Percentiles rank a stretch among this genome's conserved stretches.
phyloP scores from a whole-genome alignment of 2,888 invertebrate species.

The Poecilus cupreus region DNA sequence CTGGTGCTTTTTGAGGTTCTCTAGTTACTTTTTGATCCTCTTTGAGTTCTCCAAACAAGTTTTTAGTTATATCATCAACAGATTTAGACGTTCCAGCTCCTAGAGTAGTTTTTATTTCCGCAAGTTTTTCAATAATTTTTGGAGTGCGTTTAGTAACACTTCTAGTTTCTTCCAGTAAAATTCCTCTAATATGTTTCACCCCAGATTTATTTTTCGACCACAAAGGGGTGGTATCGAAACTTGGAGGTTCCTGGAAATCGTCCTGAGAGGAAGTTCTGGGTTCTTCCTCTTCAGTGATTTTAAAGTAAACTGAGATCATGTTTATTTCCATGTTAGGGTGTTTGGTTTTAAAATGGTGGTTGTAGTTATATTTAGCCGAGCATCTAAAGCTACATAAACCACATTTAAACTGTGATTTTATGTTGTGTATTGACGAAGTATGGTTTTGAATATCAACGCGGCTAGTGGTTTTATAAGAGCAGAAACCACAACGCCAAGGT shows the following conservation, averaged over 20 bases:
- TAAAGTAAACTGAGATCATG: constrained; percentile 76
- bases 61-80: constrained; percentile 49
- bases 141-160: constrained; percentile 33
- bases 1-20: not conserved
- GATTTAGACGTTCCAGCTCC: constrained; percentile 57
- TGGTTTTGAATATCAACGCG: constrained; percentile 79
- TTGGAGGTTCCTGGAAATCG: constrained; percentile 66
- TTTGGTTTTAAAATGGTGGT: constrained; percentile 77
- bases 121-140: constrained; percentile 64
- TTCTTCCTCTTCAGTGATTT: constrained; percentile 68
- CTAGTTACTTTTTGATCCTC: not conserved
- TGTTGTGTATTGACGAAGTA: constrained; percentile 76
- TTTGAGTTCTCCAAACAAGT: not conserved
- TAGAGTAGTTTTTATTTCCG: constrained; percentile 60
- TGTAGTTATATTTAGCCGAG: constrained; percentile 75
- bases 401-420: constrained; percentile 83
- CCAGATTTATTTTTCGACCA: constrained; percentile 77
- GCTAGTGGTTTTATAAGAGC: constrained; percentile 77
- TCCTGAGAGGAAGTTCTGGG: constrained; percentile 66
- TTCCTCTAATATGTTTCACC: constrained; percentile 78
- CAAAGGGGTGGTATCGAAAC: constrained; percentile 77
- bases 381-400: constrained; percentile 79
- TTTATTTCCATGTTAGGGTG: constrained; percentile 74
- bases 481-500: constrained; percentile 83
- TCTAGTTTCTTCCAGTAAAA: constrained; percentile 75